These are phyloP conservation scores for Harpagoxenus sublaevis DNA, from an alignment of 2,888 invertebrate genomes.

Conservation along the genomic window DNA sequence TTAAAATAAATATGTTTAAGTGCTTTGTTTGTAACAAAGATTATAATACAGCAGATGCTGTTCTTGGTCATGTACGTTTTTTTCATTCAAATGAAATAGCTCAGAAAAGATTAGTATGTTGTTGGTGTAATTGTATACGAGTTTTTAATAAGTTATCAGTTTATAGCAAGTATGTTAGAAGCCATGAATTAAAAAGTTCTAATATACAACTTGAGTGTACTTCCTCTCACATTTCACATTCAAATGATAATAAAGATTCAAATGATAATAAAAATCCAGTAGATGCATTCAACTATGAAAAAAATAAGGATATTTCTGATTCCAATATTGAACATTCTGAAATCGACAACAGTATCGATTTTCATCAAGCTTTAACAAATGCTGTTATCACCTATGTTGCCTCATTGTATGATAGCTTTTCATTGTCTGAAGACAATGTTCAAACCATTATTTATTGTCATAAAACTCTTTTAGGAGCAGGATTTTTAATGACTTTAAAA, in stretches of 20 bases:
- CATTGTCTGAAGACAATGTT: neutral
- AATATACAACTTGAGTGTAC: neutral
- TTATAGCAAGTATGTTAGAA: neutral
- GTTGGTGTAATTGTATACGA: neutral
- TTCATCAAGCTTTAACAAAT: constrained; percentile 19
- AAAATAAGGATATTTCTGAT: neutral
- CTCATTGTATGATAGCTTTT: constrained; percentile 11
- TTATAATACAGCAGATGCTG: neutral
- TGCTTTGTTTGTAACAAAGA: neutral
- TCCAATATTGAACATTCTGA: neutral
- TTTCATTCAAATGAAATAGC: constrained; percentile 21
- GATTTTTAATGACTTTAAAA: neutral
- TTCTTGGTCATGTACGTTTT: neutral
- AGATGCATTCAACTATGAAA: neutral
- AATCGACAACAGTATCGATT: constrained; percentile 10
- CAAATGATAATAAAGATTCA: too few species aligned
- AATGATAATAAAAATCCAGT: neutral
- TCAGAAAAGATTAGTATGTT: constrained; percentile 5
- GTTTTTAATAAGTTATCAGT: neutral
- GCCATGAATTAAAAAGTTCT: neutral
- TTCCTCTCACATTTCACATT: neutral
- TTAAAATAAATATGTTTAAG: neutral
- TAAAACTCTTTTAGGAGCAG: constrained; percentile 8
- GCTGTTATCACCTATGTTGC: constrained; percentile 12
- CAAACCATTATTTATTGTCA: constrained; percentile 7